Evolutionary conservation across 1,140 invertebrate genomes (phyloP).

Genomic region (Adelges cooleyi): DNA sequence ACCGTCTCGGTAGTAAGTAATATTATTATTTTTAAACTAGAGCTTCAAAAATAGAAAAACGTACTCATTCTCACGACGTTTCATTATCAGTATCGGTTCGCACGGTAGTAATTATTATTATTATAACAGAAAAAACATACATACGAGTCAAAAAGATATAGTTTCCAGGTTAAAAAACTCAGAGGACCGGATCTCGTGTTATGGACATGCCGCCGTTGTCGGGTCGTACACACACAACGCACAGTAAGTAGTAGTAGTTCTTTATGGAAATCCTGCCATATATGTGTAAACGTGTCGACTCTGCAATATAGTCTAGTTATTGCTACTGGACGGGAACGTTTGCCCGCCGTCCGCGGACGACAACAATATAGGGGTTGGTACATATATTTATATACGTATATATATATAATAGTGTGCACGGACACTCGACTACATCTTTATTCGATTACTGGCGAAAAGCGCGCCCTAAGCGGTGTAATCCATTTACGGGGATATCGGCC

Average conservation of each 20-base stretch:
- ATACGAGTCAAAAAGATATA: not conserved
- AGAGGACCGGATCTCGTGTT: not conserved
- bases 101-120: not conserved
- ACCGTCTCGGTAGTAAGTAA: too few species aligned
- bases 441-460: slow-evolving; percentile 12
- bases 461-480: slow-evolving; percentile 6
- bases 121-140: not conserved
- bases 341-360: not conserved
- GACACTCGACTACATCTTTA: slow-evolving; percentile 3
- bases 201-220: not conserved
- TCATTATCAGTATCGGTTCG: slow-evolving; percentile 5
- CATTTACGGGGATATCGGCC: not conserved
- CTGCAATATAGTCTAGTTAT: too few species aligned
- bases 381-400: too few species aligned
- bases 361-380: too few species aligned
- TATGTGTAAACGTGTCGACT: too few species aligned
- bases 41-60: not conserved
- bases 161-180: not conserved
- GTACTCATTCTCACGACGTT: slow-evolving; percentile 1
- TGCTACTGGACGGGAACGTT: too few species aligned
- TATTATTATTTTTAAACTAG: not conserved
- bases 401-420: too few species aligned
- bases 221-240: too few species aligned
- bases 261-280: slow-evolving; percentile 4
- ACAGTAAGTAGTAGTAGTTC: not conserved